Evolutionary conservation across 1,140 invertebrate genomes (phyloP).

Genomic region (Nilaparvata lugens): DNA sequence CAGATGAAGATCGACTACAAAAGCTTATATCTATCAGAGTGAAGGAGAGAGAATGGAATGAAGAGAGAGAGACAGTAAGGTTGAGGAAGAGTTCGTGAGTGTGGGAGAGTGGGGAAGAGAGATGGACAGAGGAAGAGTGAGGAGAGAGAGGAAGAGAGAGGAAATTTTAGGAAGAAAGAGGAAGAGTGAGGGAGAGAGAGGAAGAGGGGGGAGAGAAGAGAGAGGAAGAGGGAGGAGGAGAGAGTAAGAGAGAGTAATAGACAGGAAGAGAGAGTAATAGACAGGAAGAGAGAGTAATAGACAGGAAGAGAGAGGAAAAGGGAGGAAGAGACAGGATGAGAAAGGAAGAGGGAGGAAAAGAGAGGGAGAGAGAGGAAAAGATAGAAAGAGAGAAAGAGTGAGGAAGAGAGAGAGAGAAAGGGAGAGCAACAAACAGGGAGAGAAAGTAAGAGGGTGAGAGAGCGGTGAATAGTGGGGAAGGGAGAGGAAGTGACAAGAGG

Average conservation of each 20-base stretch:
- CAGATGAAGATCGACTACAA: no score
- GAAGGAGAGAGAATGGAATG: neutral
- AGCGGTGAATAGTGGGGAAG: neutral
- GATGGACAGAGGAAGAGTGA: neutral
- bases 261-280: neutral
- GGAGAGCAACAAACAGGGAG: no score
- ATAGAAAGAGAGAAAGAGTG: neutral
- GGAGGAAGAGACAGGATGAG: neutral
- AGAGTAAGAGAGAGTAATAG: neutral
- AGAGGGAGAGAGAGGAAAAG: neutral
- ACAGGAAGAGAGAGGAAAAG: neutral
- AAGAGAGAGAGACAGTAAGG: neutral
- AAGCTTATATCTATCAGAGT: neutral
- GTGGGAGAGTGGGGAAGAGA: neutral
- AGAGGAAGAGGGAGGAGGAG: neutral
- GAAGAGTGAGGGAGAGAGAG: neutral
- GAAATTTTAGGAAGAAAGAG: neutral
- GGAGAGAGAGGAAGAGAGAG: neutral
- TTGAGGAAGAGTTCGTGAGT: neutral
- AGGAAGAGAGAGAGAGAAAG: neutral
- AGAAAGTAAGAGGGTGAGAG: neutral
- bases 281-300: neutral
- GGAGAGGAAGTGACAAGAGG: neutral
- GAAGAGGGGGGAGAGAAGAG: neutral
- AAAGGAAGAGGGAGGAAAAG: neutral